These are phyloP conservation scores for Rotaria magnacalcarata DNA, from an alignment of 2,888 invertebrate species.

Conservation along the genomic window DNA sequence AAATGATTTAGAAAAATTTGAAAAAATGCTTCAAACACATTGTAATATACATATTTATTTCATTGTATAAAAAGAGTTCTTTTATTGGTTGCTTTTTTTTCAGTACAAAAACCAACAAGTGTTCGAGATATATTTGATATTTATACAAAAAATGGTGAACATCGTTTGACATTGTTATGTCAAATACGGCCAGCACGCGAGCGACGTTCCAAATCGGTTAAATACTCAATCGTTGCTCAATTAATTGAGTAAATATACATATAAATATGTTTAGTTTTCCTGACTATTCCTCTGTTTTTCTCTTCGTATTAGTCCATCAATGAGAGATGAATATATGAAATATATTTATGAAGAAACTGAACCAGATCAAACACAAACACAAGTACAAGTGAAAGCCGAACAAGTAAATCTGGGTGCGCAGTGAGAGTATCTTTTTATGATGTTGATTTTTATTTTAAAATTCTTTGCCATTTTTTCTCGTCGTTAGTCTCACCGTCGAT, in stretches of 20 bases:
- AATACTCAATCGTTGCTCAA: neutral
- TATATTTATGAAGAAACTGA: neutral
- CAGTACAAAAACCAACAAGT: neutral
- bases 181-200: neutral
- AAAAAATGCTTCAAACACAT: neutral
- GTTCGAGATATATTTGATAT: neutral
- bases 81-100: neutral
- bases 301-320: neutral
- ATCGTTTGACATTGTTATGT: neutral
- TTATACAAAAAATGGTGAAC: neutral
- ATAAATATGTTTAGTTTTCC: neutral
- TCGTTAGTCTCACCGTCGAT: neutral
- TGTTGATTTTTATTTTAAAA: neutral
- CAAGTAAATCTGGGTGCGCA: neutral
- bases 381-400: neutral
- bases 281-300: neutral
- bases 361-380: neutral
- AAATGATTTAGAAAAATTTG: neutral
- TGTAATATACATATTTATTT: neutral
- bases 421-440: too few species aligned
- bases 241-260: neutral
- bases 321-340: neutral
- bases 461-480: too few species aligned
- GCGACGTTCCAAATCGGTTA: neutral
- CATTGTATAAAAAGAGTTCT: neutral